Evolutionary conservation across 2,113 vertebrate genomes (phyloP).

Genomic region (Azemiops feae): DNA sequence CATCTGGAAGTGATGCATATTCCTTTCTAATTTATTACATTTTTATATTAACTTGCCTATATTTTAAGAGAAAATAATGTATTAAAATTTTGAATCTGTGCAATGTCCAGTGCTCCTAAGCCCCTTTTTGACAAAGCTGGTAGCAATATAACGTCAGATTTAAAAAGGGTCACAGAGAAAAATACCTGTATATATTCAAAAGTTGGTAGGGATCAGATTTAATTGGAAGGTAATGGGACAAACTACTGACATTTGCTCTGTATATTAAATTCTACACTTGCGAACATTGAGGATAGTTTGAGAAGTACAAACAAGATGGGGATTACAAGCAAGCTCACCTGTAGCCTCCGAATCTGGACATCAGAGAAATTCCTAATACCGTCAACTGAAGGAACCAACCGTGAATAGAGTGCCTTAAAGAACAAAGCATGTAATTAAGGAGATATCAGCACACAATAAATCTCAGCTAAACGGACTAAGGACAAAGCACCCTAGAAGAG

Average conservation of each 20-base stretch:
- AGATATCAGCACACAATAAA: neutral
- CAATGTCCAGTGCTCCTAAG: neutral
- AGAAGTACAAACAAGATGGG: neutral
- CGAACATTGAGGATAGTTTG: neutral
- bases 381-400: conserved; percentile 83
- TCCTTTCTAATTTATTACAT: neutral
- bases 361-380: conserved; percentile 86
- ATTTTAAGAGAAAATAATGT: neutral
- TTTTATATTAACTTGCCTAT: neutral
- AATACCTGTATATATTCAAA: neutral
- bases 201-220: neutral
- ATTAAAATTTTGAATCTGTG: neutral
- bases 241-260: neutral
- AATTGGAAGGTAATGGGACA: neutral
- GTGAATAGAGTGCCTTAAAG: conserved; percentile 85
- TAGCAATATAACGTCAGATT: neutral
- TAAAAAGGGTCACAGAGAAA: neutral
- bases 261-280: neutral
- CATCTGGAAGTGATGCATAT: neutral
- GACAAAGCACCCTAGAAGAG: neutral
- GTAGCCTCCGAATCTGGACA: conserved; percentile 87
- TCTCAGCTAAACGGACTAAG: neutral
- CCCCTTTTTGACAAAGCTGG: neutral
- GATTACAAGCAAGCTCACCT: conserved; percentile 62
- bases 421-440: conserved; percentile 34